Percentiles rank a stretch among this genome's conserved stretches.
Evolutionary conservation across 2,888 invertebrate genomes (phyloP).

Genomic region (Drosophila robusta): DNA sequence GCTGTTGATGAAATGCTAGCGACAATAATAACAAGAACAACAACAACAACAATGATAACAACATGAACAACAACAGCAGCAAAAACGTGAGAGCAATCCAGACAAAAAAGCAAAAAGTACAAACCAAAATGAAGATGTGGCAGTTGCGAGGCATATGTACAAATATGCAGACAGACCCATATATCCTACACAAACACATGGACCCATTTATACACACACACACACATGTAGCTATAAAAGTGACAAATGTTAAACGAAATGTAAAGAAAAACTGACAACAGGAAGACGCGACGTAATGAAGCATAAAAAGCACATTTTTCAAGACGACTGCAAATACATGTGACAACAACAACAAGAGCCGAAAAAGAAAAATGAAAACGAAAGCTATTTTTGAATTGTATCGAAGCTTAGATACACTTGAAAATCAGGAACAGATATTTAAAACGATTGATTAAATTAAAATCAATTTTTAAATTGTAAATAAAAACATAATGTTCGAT

Average conservation of each 20-base stretch:
- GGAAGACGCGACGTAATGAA: conserved; percentile 79
- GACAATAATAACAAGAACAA: conserved; percentile 62
- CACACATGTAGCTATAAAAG: conserved; percentile 73
- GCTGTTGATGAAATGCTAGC: conserved; percentile 76
- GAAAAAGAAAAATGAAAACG: conserved; percentile 25
- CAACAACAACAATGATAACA: conserved; percentile 11
- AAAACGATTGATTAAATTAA: no score
- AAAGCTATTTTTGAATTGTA: conserved; percentile 18
- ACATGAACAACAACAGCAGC: conserved; percentile 18
- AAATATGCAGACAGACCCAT: conserved; percentile 45
- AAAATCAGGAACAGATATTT: neutral
- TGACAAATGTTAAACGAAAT: conserved; percentile 81
- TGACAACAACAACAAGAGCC: neutral
- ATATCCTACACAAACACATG: conserved; percentile 30
- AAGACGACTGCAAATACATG: conserved; percentile 64
- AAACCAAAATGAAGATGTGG: conserved; percentile 72
- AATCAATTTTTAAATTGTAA: neutral
- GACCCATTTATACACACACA: conserved; percentile 15
- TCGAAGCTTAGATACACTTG: conserved; percentile 27
- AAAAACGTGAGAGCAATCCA: conserved; percentile 35
- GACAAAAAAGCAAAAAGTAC: conserved; percentile 33
- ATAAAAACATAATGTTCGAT: no score
- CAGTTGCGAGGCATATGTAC: conserved; percentile 70
- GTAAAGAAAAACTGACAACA: conserved; percentile 79
- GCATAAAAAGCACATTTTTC: conserved; percentile 80